Evolutionary conservation across 2,888 invertebrate species (phyloP).

Genomic region (Timema cristinae): DNA sequence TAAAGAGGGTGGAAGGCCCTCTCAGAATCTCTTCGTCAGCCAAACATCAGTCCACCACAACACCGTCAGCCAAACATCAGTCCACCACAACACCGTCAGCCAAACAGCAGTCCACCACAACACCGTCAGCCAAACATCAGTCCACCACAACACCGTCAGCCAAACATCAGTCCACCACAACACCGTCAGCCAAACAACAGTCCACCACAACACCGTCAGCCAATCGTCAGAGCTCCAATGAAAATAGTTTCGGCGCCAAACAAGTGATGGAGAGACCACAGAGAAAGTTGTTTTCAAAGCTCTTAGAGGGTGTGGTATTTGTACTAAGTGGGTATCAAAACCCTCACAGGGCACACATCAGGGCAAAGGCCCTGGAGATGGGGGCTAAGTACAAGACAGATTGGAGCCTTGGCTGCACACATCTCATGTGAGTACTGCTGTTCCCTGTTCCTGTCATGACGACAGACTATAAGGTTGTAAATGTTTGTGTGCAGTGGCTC

Average conservation of each 20-base stretch:
- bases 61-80: background rate
- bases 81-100: background rate
- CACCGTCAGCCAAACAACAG: background rate
- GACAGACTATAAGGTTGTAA: no score
- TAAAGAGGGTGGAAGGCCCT: no score
- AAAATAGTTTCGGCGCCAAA: conserved; percentile 25
- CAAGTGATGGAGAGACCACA: conserved; percentile 23
- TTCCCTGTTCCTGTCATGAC: no score
- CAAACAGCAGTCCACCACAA: conserved; percentile 24
- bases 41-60: background rate
- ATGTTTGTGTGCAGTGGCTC: no score
- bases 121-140: conserved; percentile 28
- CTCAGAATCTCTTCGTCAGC: no score
- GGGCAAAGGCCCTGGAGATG: conserved; percentile 66
- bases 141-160: background rate
- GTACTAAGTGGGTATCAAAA: conserved; percentile 87
- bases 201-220: background rate
- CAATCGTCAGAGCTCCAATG: background rate
- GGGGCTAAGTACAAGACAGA: conserved; percentile 74
- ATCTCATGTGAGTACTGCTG: conserved; percentile 67
- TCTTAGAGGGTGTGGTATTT: conserved; percentile 65
- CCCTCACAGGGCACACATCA: conserved; percentile 65
- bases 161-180: background rate
- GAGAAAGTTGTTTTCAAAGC: conserved; percentile 52
- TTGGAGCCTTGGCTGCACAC: conserved; percentile 74